Evolutionary conservation across 2,888 invertebrate species (phyloP), one percentile per base, ranked within the genome.

Genomic region (Phortica magna): DNA sequence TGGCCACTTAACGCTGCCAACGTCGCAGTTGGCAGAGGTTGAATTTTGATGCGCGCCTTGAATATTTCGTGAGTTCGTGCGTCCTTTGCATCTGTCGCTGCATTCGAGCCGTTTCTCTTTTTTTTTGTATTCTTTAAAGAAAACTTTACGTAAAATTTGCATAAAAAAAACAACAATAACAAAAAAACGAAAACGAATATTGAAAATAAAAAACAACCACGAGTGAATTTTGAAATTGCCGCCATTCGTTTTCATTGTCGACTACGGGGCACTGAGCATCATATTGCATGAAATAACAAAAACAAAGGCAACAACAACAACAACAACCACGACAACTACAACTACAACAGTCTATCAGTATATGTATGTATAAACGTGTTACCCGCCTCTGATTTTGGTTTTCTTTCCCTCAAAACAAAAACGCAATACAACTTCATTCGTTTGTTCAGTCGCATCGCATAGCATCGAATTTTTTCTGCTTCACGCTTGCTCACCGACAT

Each of bases 121-220:
- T 53, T 71, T 53, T 53, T 70, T 67, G 75, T 57, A 68, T 57
- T 42, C 53, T 53, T 71, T 61, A 48, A 71, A 75, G 53, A 53
- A 75, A 75, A 75, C 71, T 71, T 71, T 71, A 71, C 68, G 71
- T 64, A 48, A 75, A 53, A 75, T 75, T 75, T 75, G 71, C 75
- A 75, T 75, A 75, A 67, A 42, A 61, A 17, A 14, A 55, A 14
- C 39, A 64, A 67, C 53, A 53, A 74, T 22, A 61, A 22, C 43
- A 73, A 42, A 7, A 68, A 48, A 53, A 48, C 6, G n/a, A n/a
- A n/a, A n/a, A n/a, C n/a, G n/a, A 53, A 70, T 22, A 70, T 14
- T 41, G 22, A 70, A 14, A 64, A 64, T 39, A 64, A 39, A 0
- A 12, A 65, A 41, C 41, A 65, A 61, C 61, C 68, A 68, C 68